These are phyloP conservation scores for Ostrea edulis DNA, from an alignment of 1,140 invertebrate genomes.

Conservation along the genomic window DNA sequence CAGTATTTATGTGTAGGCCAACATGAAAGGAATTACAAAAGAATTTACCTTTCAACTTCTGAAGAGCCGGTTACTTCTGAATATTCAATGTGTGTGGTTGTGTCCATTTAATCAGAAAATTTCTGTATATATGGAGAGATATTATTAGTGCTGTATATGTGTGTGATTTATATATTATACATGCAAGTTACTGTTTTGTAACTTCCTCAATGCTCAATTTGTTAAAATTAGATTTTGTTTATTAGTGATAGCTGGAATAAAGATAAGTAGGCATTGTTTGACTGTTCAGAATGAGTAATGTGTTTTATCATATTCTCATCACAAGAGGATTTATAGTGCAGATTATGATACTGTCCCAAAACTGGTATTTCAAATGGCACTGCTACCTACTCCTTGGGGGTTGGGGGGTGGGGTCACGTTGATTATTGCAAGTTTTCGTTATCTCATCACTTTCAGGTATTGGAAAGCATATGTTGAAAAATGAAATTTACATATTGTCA, in stretches of 20 bases:
- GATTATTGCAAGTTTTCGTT: background rate
- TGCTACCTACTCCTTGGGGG: background rate
- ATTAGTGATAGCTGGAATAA: background rate
- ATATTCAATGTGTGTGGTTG: background rate
- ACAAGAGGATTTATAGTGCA: too few species aligned
- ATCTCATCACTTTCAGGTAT: background rate
- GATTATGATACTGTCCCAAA: too few species aligned
- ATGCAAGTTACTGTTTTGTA: background rate
- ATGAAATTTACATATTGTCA: background rate
- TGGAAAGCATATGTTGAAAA: background rate
- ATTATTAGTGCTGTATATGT: background rate
- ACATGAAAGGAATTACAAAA: too few species aligned
- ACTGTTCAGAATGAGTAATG: background rate
- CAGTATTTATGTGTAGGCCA: too few species aligned
- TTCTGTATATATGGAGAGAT: background rate
- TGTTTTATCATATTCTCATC: too few species aligned
- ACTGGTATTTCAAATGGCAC: too few species aligned
- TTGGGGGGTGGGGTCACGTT: background rate
- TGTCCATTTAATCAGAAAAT: background rate
- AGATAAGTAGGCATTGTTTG: conserved; percentile 3
- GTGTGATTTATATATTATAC: background rate
- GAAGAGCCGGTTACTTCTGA: background rate
- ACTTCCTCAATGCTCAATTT: conserved; percentile 23
- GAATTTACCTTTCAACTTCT: background rate
- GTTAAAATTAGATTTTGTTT: background rate